Evolutionary conservation across 2,797 vertebrate genomes (phyloP).

Genomic region (Sandelia bainsii): DNA sequence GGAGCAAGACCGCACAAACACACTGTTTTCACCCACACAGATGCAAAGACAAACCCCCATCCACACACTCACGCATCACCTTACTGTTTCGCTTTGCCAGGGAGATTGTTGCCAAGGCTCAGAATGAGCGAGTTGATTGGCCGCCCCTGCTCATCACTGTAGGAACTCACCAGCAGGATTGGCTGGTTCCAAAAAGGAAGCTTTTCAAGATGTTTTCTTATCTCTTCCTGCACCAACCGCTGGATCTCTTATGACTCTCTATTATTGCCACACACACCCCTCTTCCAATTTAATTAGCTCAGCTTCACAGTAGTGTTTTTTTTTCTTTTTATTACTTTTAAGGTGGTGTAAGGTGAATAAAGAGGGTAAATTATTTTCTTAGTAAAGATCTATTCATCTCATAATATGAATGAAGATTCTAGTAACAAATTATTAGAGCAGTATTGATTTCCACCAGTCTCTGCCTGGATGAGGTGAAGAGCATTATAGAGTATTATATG

Average conservation of each 20-base stretch:
- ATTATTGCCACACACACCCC: constrained; percentile 51
- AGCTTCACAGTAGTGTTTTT: constrained; percentile 34
- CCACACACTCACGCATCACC: constrained; percentile 52
- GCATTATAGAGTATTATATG: constrained; percentile 27
- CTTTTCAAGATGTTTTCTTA: constrained; percentile 71
- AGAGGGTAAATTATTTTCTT: constrained; percentile 4
- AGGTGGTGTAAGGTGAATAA: constrained; percentile 30
- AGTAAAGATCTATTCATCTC: constrained; percentile 21
- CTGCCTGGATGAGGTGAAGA: constrained; percentile 7
- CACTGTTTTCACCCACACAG: constrained; percentile 49
- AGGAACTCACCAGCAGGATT: constrained; percentile 79
- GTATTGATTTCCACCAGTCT: constrained; percentile 36
- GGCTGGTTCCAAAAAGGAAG: constrained; percentile 70
- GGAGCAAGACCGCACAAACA: constrained; percentile 40
- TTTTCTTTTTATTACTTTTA: constrained; percentile 19
- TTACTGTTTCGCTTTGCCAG: constrained; percentile 67
- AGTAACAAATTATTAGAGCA: constrained; percentile 40
- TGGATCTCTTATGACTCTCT: constrained; percentile 67
- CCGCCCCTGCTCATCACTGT: constrained; percentile 78
- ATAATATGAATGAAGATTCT: constrained; percentile 37
- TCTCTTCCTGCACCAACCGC: constrained; percentile 50
- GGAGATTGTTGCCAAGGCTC: constrained; percentile 88
- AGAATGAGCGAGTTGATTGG: constrained; percentile 83
- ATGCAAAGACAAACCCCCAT: constrained; percentile 58
- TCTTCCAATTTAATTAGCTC: constrained; percentile 65